Base-by-base conservation (phyloP, 2,797 vertebrate genomes). In the Phoxinus dragarum region DNA sequence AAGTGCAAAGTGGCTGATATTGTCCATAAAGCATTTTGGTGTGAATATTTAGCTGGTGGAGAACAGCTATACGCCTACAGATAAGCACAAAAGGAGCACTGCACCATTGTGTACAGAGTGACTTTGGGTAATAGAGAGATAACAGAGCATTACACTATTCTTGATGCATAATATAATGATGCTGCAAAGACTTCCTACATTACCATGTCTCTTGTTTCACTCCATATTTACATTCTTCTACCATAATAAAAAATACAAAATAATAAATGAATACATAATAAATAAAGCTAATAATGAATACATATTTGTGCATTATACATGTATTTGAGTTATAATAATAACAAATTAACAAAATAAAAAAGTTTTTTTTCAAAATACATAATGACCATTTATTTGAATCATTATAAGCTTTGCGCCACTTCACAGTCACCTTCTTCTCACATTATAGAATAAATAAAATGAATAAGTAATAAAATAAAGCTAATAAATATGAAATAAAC, bases 1-100 rank as follows among this genome's bases (percentile, higher is more conserved):
- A 88, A 87, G 23, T 36, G 68, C 56, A 80, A 56, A 69, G 40
- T 75, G 71, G 80, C 42, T 80, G 79, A 77, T 82, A 86, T 38
- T 77, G 56, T 73, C 80, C 78, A 87, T 89, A 84, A 90, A 90
- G 84, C 82, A 86, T 88, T 87, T 72, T 21, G 59, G 80, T 61
- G 82, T 83, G 82, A 87, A 88, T 77, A 85, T 66, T 49, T 38
- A 17, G 71, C 59, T 74, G 75, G 80, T 40, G 14, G 44, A 73
- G 80, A 79, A 68, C 59, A 86, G 49, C 67, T 80, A 80, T 61
- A 71, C 19, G 44, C 54, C 49, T 77, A 38, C 47, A 64, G 31
- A 66, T 81, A 49, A 27, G 49, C 49, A 38, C 12, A 66, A 81
- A 75, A 81, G 31, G 4, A 56, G 54, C 8, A 5, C 19, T 79